Evolutionary conservation across 1,140 invertebrate species (phyloP).

Genomic region (Zaprionus taronus): DNA sequence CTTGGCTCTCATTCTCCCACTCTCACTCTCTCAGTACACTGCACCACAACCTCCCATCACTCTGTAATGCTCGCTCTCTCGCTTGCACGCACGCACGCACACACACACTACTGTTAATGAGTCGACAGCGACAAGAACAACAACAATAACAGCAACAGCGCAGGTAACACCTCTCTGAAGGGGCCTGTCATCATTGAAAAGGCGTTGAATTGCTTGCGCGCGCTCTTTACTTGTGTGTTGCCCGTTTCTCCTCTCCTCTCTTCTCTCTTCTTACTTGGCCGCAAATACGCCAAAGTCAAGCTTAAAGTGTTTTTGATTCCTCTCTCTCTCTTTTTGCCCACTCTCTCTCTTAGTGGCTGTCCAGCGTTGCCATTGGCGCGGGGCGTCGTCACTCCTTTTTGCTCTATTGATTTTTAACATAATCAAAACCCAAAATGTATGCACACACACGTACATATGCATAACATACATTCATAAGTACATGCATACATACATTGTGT

Average conservation of each 20-base stretch:
- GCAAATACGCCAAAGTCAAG: slow-evolving; percentile 30
- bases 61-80: slow-evolving; percentile 5
- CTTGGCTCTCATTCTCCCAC: slow-evolving; percentile 17
- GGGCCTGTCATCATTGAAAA: slow-evolving; percentile 65
- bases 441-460: slow-evolving; percentile 39
- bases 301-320: slow-evolving; percentile 37
- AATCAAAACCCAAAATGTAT: slow-evolving; percentile 81
- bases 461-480: slow-evolving; percentile 49
- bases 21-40: neutral
- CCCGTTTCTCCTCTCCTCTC: neutral
- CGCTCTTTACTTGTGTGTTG: slow-evolving; percentile 16
- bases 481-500: slow-evolving; percentile 39
- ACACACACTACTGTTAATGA: slow-evolving; percentile 65
- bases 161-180: slow-evolving; percentile 53
- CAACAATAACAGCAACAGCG: slow-evolving; percentile 17
- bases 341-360: neutral
- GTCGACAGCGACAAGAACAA: slow-evolving; percentile 36
- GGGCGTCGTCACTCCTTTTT: slow-evolving; percentile 77
- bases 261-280: slow-evolving; percentile 2
- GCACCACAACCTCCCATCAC: neutral
- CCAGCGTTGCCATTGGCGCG: slow-evolving; percentile 10
- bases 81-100: slow-evolving; percentile 19
- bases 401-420: slow-evolving; percentile 84
- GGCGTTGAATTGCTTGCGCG: slow-evolving; percentile 54
- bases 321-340: neutral